These are phyloP conservation scores for Rousettus leschenaultii DNA, from an alignment of 2,113 vertebrate species.

Conservation along the genomic window DNA sequence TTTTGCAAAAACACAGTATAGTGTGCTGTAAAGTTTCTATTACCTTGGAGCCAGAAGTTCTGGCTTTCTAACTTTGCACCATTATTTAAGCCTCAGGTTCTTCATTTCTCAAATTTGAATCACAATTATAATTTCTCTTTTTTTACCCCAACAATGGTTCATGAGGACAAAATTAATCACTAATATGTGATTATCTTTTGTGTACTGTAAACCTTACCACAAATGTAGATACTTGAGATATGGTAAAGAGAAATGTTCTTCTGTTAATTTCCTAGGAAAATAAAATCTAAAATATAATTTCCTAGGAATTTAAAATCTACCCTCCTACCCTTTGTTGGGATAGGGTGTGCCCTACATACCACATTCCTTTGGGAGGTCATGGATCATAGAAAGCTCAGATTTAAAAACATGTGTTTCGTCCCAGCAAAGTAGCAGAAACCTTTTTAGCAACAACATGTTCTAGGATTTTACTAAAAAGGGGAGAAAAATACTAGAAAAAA, in stretches of 20 bases:
- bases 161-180: background rate
- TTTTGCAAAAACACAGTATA: background rate
- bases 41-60: background rate
- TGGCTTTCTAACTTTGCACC: background rate
- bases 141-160: background rate
- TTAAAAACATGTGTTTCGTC: background rate
- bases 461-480: background rate
- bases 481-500: background rate
- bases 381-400: background rate
- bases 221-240: background rate
- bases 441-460: background rate
- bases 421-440: background rate
- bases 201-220: background rate
- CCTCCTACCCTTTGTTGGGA: background rate
- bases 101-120: background rate
- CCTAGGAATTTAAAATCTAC: background rate
- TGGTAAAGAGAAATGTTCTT: background rate
- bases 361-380: background rate
- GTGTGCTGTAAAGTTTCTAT: background rate
- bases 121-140: background rate
- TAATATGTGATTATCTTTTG: background rate
- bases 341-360: background rate
- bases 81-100: background rate
- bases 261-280: background rate
- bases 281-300: too few relatives aligned